Conservation (phyloP, 2,113 vertebrate species). For the Oncorhynchus clarkii region DNA sequence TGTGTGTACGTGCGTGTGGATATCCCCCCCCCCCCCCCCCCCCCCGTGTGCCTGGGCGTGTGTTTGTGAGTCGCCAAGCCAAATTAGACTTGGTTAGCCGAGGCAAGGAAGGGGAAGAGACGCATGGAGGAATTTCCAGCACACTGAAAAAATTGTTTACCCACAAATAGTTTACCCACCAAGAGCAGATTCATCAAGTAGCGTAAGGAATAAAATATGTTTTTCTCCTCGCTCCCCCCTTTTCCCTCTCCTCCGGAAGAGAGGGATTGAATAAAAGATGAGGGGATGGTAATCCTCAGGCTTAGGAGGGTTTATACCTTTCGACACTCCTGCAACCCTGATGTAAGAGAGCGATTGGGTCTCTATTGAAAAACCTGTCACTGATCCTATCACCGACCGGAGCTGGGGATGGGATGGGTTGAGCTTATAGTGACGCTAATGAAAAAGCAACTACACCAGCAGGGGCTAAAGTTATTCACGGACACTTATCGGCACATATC, state of each 20-base stretch:
- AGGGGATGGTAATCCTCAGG: constrained; percentile 52
- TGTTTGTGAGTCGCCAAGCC: constrained; percentile 41
- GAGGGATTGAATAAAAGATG: constrained; percentile 61
- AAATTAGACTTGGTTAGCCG: constrained; percentile 73
- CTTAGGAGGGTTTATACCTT: constrained; percentile 53
- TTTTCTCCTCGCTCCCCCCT: constrained; percentile 40
- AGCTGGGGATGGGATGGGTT: constrained; percentile 25
- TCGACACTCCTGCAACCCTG: constrained; percentile 44
- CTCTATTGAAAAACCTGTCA: constrained; percentile 12
- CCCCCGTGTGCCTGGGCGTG: constrained; percentile 38
- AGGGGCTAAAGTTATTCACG: constrained; percentile 12
- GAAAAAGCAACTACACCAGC: constrained; percentile 45
- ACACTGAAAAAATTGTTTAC: constrained; percentile 58
- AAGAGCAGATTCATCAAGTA: constrained; percentile 80
- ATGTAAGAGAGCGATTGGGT: constrained; percentile 42
- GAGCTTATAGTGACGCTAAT: constrained; percentile 49
- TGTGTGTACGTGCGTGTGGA: constrained; percentile 2
- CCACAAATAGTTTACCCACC: constrained; percentile 83
- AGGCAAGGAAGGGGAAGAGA: constrained; percentile 67
- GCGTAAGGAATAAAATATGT: constrained; percentile 76
- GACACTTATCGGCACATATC: neutral
- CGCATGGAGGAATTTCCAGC: constrained; percentile 72
- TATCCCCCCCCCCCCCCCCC: neutral
- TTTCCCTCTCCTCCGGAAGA: constrained; percentile 42
- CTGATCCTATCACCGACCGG: neutral